Percentiles rank a stretch among this genome's conserved stretches.
Conservation (phyloP, 2,797 vertebrate genomes). For the Rhadinocentrus ornatus region DNA sequence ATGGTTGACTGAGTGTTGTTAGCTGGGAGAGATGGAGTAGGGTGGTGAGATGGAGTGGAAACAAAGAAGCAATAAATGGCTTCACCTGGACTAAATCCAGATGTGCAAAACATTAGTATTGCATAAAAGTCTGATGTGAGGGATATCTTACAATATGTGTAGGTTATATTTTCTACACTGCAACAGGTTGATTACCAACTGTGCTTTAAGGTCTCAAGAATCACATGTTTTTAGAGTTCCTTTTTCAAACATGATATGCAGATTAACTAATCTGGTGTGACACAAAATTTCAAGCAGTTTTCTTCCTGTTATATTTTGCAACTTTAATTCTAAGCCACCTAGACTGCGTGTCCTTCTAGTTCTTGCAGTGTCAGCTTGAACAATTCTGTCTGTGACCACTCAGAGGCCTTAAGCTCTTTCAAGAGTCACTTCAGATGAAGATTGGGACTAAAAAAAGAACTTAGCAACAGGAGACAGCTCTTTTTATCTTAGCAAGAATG, state of each 20-base stretch:
- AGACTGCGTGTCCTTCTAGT: constrained; percentile 13
- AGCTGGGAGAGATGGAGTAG: constrained; percentile 38
- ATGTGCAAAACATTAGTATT: constrained; percentile 43
- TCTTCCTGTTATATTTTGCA: constrained; percentile 11
- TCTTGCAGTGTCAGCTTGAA: constrained; percentile 51
- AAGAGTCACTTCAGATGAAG: constrained; percentile 77
- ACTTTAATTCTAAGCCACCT: constrained; percentile 13
- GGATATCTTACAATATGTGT: constrained; percentile 16
- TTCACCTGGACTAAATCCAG: constrained; percentile 49
- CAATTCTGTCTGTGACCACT: constrained; percentile 57
- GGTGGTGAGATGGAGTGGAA: constrained; percentile 37
- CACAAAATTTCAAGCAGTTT: constrained; percentile 25
- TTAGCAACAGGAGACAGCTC: constrained; percentile 70
- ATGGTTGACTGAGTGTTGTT: constrained; percentile 51
- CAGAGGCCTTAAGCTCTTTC: constrained; percentile 64
- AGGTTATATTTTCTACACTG: constrained; percentile 2
- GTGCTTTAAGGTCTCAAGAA: not conserved
- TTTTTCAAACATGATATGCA: not conserved
- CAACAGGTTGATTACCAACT: not conserved
- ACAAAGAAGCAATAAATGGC: constrained; percentile 61
- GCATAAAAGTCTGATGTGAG: constrained; percentile 16
- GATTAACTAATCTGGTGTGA: constrained; percentile 23
- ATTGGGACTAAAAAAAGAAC: constrained; percentile 68
- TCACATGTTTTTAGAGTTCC: not conserved
- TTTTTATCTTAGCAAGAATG: constrained; percentile 70